These are phyloP conservation scores for Agrotis ipsilon DNA, from an alignment of 2,888 invertebrate species.

Conservation along the genomic window DNA sequence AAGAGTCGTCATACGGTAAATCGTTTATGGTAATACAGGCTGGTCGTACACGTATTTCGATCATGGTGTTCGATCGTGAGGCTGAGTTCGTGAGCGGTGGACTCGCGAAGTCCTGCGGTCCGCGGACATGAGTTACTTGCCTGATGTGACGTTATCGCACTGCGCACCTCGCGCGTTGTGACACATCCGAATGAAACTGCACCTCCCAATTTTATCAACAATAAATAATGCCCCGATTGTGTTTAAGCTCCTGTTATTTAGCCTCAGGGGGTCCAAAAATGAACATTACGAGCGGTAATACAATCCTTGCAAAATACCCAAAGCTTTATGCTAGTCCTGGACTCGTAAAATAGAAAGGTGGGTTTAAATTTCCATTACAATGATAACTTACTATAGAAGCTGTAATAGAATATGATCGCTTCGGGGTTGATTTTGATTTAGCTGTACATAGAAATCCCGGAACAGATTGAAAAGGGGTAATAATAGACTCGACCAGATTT, in stretches of 20 bases:
- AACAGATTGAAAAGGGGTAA: conserved; percentile 85
- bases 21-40: conserved; percentile 86
- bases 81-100: conserved; percentile 81
- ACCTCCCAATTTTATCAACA: conserved; percentile 32
- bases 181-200: conserved; percentile 37
- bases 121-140: conserved; percentile 76
- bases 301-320: conserved; percentile 33
- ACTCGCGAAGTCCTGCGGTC: conserved; percentile 75
- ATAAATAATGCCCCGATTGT: conserved; percentile 28
- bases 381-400: conserved; percentile 51
- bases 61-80: conserved; percentile 88
- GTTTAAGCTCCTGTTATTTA: conserved; percentile 7
- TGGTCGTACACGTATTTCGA: conserved; percentile 84
- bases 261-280: conserved; percentile 5
- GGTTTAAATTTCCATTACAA: conserved; percentile 57
- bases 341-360: conserved; percentile 46
- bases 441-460: conserved; percentile 65
- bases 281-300: conserved; percentile 11
- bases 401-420: conserved; percentile 63
- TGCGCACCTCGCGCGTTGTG: conserved; percentile 48
- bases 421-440: conserved; percentile 65
- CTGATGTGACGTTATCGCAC: conserved; percentile 77
- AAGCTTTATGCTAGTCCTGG: conserved; percentile 12
- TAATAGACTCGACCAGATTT: conserved; percentile 83
- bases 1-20: conserved; percentile 87